Evolutionary conservation across 1,140 invertebrate species (phyloP), one percentile per base, ranked within the genome.

Genomic region (Polypedilum vanderplanki): DNA sequence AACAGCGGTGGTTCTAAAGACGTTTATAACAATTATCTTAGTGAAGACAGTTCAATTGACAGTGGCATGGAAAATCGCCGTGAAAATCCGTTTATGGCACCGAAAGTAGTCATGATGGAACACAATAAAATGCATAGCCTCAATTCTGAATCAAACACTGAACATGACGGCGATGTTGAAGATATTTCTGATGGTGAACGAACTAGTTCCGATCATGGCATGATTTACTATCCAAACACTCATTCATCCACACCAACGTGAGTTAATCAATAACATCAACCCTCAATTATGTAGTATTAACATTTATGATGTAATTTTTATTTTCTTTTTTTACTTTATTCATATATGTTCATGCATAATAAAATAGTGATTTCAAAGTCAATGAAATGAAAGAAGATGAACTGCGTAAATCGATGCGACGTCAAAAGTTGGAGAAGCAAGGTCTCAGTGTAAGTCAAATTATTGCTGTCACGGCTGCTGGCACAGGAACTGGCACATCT

Each of bases 301-400:
- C 74, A 65, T 41, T 20, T 67, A 75, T 67, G 18, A 15, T 70
- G 41, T 46, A 73, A 67, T 75, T 77, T 74, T 75, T 74, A 64
- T 75, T 77, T n/a, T n/a, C n/a, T 76, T 75, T 78, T 24, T 70
- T 74, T 73, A n/a, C 67, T 75, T 75, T 77, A 75, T 33, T 33
- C 24, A 33, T 33, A 33, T 33, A 5, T 33, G 24, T 33, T 33
- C 24, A 33, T 75, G 75, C 78, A 74, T 78, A 85, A 46, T 46
- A 57, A 1, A 57, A 78, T 76, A 93, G 91, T 79, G 91, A 93
- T 78, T 95, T 92, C 79, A 93, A 91, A 75, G 91, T 95, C 33
- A 94, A 91, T 79, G 92, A 92, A 64, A 93, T 94, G 88, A 92
- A 94, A 79, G 91, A 90, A 15, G 91, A 93, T 75, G 92, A 94